A percentile compares a stretch with the other conserved stretches of the same genome.
These are phyloP conservation scores for Drosophila antonietae DNA, from an alignment of 2,888 invertebrate species.

Conservation along the genomic window DNA sequence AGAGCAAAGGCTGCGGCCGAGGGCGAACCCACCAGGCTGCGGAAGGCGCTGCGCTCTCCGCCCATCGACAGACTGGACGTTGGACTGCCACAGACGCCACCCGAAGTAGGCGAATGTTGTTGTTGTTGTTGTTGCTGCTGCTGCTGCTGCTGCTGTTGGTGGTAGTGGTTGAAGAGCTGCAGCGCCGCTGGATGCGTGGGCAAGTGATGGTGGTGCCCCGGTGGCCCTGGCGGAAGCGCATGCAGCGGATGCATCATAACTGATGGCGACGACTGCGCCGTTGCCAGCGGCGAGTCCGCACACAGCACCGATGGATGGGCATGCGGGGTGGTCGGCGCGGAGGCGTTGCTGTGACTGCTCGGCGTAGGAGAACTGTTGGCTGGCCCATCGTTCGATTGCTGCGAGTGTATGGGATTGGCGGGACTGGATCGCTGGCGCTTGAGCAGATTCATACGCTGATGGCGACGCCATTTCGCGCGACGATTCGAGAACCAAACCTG, in stretches of 20 bases:
- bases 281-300: slow-evolving; percentile 59
- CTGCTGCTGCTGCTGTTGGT: slow-evolving; percentile 71
- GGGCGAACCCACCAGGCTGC: slow-evolving; percentile 88
- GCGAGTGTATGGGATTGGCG: slow-evolving; percentile 74
- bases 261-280: slow-evolving; percentile 57
- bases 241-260: slow-evolving; percentile 64
- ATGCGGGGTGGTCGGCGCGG: slow-evolving; percentile 68
- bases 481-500: slow-evolving; percentile 99
- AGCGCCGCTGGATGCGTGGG: slow-evolving; percentile 78
- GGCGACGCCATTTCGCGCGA: slow-evolving; percentile 98
- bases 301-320: slow-evolving; percentile 54
- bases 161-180: slow-evolving; percentile 79
- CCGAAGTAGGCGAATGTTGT: slow-evolving; percentile 60
- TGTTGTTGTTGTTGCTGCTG: slow-evolving; percentile 62
- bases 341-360: slow-evolving; percentile 81
- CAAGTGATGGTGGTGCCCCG: slow-evolving; percentile 65
- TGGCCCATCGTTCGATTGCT: slow-evolving; percentile 71
- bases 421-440: slow-evolving; percentile 88
- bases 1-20: slow-evolving; percentile 87
- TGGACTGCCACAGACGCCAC: slow-evolving; percentile 60
- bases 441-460: slow-evolving; percentile 97
- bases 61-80: slow-evolving; percentile 88
- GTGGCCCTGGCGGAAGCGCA: slow-evolving; percentile 63
- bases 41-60: slow-evolving; percentile 95
- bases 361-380: slow-evolving; percentile 80